Base-by-base conservation (phyloP, 2,888 invertebrate genomes). In the Ophonus ardosiacus region DNA sequence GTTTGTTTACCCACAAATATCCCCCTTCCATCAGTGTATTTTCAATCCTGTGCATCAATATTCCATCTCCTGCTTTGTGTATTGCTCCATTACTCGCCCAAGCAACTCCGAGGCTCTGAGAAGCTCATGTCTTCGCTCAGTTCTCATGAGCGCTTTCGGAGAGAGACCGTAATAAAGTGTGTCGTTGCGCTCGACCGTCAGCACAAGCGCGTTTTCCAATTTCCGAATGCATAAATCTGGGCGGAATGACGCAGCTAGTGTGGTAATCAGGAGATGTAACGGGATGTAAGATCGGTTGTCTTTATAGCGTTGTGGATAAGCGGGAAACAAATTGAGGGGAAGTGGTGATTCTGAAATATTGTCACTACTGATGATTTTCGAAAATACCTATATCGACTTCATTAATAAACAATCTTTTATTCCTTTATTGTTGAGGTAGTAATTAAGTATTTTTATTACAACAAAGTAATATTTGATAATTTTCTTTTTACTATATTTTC, bases 221-320 rank as follows among this genome's bases (percentile, higher is more conserved):
- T 83, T 83, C 83, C 83, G 83, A 40, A 40, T 76, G 43, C 76
- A 83, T 59, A 83, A 83, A 59, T 76, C 83, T 83, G 59, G 71
- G 13, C 4, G 43, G 43, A 63, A 63, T 21, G 63, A 63, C 40
- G 65, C 24, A 13, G 68, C 15, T 68, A 38, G 63, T 24, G n/a
- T 31, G 40, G 71, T 74, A 74, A 74, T 74, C 71, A 74, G 43
- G 10, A 10, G 43, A 13, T 51, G 43, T 17, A 40, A 74, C 43
- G 43, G 17, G 40, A 74, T 13, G 43, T 74, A 43, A 74, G 43
- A 74, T 74, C 71, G 40, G 40, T 74, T 74, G 71, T 74, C 71
- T 43, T 74, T 74, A 74, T 74, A 21, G 71, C 43, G 18, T 15
- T 18, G 31, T 2, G 68, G 71, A n/a, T 74, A 43, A 10, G 43